phyloP scores from a whole-genome alignment of 2,797 vertebrate species.

The Pangasius mekongensis region DNA sequence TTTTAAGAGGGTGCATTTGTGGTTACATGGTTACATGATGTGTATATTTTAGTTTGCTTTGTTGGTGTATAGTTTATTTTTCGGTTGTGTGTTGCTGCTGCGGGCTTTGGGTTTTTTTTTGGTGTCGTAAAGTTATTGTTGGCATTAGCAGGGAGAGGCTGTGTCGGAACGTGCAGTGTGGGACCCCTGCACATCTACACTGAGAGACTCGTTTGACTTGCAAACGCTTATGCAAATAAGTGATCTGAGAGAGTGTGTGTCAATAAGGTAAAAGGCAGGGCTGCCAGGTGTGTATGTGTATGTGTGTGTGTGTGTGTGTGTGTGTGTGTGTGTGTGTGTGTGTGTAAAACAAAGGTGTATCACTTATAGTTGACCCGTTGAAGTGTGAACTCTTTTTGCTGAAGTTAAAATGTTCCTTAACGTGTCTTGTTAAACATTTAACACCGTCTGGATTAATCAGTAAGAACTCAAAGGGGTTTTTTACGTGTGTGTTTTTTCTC shows the following conservation, averaged over 20 bases:
- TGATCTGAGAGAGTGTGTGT: constrained; percentile 46
- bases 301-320: constrained; percentile 31
- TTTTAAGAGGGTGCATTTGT: constrained; percentile 7
- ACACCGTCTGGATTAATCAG: constrained; percentile 29
- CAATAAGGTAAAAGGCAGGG: constrained; percentile 54
- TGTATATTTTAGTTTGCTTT: constrained; percentile 5
- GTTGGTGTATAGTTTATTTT: constrained; percentile 18
- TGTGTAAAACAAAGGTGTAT: constrained; percentile 14
- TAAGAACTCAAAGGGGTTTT: not conserved
- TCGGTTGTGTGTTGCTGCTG: not conserved
- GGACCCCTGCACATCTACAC: constrained; percentile 30
- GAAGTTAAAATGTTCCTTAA: constrained; percentile 7
- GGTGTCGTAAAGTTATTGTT: constrained; percentile 17
- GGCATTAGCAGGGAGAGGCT: not conserved
- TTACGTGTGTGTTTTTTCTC: not conserved
- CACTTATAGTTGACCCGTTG: not conserved
- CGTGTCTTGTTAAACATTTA: constrained; percentile 37
- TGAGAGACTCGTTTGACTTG: constrained; percentile 67
- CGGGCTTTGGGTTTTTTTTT: not conserved
- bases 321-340: constrained; percentile 41
- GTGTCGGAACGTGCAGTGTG: constrained; percentile 25
- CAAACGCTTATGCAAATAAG: constrained; percentile 66
- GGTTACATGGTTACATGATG: constrained; percentile 3
- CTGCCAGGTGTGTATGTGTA: constrained; percentile 50
- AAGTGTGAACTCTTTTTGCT: not conserved